phyloP scores from a whole-genome alignment of 1,140 invertebrate genomes.

The Drosophila serrata region DNA sequence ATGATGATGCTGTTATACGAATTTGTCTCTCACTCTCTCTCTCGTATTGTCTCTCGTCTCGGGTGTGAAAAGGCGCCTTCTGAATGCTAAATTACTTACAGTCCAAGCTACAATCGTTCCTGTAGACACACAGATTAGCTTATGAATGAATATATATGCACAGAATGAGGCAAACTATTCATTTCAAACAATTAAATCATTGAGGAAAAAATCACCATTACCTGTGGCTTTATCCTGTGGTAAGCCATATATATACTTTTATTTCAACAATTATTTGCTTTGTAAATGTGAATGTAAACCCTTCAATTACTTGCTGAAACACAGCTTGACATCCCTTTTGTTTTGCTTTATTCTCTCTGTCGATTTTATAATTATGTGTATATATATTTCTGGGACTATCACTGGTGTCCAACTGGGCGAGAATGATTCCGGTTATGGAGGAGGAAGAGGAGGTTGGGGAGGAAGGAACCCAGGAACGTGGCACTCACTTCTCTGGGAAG shows the following conservation, averaged over 20 bases:
- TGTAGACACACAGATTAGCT: slow-evolving; percentile 22
- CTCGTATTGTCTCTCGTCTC: background rate
- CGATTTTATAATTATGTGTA: slow-evolving; percentile 61
- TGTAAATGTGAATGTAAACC: background rate
- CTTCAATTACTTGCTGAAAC: background rate
- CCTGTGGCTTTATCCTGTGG: background rate
- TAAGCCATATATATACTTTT: background rate
- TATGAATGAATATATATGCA: background rate
- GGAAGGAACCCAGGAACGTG: background rate
- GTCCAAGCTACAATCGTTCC: background rate
- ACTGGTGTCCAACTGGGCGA: slow-evolving; percentile 38
- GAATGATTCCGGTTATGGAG: slow-evolving; percentile 15
- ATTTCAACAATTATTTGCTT: background rate
- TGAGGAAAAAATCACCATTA: background rate
- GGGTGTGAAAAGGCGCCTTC: slow-evolving; percentile 26
- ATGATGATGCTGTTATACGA: slow-evolving; percentile 2
- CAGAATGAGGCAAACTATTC: background rate
- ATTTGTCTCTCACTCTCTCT: background rate
- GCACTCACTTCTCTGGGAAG: background rate
- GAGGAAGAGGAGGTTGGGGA: too few species aligned
- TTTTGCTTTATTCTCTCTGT: slow-evolving; percentile 5
- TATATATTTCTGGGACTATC: slow-evolving; percentile 30
- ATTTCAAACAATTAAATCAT: background rate
- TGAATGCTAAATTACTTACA: slow-evolving; percentile 27
- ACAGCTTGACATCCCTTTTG: slow-evolving; percentile 1